Percentiles rank a stretch among this genome's conserved stretches.
Conservation (phyloP, 1,140 invertebrate genomes). For the Papilio dardanus region DNA sequence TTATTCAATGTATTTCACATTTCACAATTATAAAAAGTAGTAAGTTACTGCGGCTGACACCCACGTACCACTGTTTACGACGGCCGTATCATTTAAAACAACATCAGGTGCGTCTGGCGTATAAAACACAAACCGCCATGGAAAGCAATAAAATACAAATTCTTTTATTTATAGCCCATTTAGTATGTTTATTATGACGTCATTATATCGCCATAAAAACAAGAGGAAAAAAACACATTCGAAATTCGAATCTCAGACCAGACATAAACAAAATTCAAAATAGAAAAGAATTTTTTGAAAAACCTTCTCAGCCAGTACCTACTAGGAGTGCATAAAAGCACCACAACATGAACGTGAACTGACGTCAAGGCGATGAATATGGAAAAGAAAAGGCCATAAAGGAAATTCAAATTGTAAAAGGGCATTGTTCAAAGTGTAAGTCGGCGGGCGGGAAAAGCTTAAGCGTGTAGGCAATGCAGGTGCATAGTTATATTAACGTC, state of each 20-base stretch:
- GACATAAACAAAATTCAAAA: slow-evolving; percentile 1
- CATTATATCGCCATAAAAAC: slow-evolving; percentile 6
- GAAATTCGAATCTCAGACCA: neutral
- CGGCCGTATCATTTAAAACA: slow-evolving; percentile 27
- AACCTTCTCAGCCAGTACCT: slow-evolving; percentile 18
- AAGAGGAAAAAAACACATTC: neutral
- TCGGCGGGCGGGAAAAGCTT: slow-evolving; percentile 48
- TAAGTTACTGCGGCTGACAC: neutral
- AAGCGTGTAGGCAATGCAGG: slow-evolving; percentile 45
- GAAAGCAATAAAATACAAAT: slow-evolving; percentile 20
- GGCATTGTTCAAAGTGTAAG: slow-evolving; percentile 52
- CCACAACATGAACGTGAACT: slow-evolving; percentile 12
- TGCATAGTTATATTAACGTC: slow-evolving; percentile 45
- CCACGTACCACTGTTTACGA: slow-evolving; percentile 23
- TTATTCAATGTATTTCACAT: neutral
- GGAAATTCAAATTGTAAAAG: slow-evolving; percentile 52
- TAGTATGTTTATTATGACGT: slow-evolving; percentile 15
- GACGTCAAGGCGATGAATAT: slow-evolving; percentile 40
- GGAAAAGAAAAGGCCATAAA: slow-evolving; percentile 45
- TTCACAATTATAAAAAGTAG: slow-evolving; percentile 3
- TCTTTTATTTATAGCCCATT: slow-evolving; percentile 21
- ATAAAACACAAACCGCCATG: slow-evolving; percentile 27
- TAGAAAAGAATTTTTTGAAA: slow-evolving; percentile 29
- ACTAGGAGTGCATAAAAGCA: slow-evolving; percentile 10
- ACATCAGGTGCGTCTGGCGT: slow-evolving; percentile 33